Evolutionary conservation across 2,888 invertebrate genomes (phyloP), one percentile per base, ranked within the genome.

Genomic region (Autographa pulchrina): DNA sequence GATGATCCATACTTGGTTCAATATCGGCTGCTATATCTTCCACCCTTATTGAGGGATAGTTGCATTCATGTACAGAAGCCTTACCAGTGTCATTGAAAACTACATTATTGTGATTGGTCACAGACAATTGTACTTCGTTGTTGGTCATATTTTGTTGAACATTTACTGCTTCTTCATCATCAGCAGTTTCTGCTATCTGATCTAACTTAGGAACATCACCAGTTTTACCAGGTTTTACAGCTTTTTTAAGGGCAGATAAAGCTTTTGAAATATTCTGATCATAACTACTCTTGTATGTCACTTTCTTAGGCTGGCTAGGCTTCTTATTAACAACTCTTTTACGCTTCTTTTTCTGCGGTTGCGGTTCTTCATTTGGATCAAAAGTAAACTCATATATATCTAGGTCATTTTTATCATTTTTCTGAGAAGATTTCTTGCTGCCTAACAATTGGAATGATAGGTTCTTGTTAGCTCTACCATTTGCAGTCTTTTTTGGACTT

Each of bases 381-480:
- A 87, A 96, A 20, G 95, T 95, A 68, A 96, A 96, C 79, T 96
- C 96, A 84, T 96, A 96, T 3, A 96, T 84, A 86, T 95, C 95
- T 69, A 90, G 73, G 61, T 90, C 88, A 73, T 89, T 88, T 18
- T 65, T 65, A 11, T 86, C 85, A 71, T 83, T 82, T 73, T 89
- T 84, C 64, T 88, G 88, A 0, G 82, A 54, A 14, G 81, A 87
- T 71, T 88, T 78, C 18, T 79, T 90, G 3, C 91, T 88, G 65
- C 92, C 92, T 65, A 93, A 85, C 18, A 94, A 79, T 86, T 85
- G 89, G 58, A 91, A 88, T 56, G 93, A 93, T 6, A 81, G 77
- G 72, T 86, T 90, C 35, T 88, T 89, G 2, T 87, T 79, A 11
- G 82, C 52, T 25, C 83, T 90, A 31, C 84, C 86, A 7, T 70